phyloP scores from a whole-genome alignment of 2,797 vertebrate species.

The Lutjanus campechanus region DNA sequence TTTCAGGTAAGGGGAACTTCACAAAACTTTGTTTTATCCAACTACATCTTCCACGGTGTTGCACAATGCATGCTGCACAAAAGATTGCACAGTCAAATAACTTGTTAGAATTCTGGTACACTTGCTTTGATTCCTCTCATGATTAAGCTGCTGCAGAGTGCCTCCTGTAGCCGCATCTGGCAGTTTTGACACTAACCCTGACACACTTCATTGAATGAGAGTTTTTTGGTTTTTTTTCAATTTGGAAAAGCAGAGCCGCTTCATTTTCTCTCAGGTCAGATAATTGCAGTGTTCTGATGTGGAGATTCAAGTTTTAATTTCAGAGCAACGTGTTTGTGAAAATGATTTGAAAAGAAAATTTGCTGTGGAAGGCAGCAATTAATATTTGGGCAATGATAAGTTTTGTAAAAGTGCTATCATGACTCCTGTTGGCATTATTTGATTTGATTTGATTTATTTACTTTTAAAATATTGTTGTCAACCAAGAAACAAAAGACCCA shows the following conservation, averaged over 20 bases:
- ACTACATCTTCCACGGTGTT: slow-evolving; percentile 5
- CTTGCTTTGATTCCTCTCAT: slow-evolving; percentile 17
- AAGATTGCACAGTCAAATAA: slow-evolving; percentile 22
- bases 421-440: too few species aligned
- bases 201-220: not conserved
- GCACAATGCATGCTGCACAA: slow-evolving; percentile 4
- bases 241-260: not conserved
- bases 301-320: slow-evolving; percentile 7
- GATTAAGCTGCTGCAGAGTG: not conserved
- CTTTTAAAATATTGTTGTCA: not conserved
- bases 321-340: not conserved
- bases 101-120: slow-evolving; percentile 12
- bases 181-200: not conserved
- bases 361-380: not conserved
- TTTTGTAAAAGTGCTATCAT: not conserved
- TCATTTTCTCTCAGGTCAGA: slow-evolving; percentile 14
- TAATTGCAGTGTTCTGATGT: slow-evolving; percentile 14
- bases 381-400: not conserved
- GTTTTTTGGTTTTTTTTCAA: slow-evolving; percentile 32
- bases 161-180: slow-evolving; percentile 1
- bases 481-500: not conserved
- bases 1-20: slow-evolving; percentile 91
- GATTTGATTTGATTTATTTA: too few species aligned
- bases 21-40: slow-evolving; percentile 62
- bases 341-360: slow-evolving; percentile 15